phyloP scores from a whole-genome alignment of 1,140 invertebrate species.

The Trichonephila clavipes region DNA sequence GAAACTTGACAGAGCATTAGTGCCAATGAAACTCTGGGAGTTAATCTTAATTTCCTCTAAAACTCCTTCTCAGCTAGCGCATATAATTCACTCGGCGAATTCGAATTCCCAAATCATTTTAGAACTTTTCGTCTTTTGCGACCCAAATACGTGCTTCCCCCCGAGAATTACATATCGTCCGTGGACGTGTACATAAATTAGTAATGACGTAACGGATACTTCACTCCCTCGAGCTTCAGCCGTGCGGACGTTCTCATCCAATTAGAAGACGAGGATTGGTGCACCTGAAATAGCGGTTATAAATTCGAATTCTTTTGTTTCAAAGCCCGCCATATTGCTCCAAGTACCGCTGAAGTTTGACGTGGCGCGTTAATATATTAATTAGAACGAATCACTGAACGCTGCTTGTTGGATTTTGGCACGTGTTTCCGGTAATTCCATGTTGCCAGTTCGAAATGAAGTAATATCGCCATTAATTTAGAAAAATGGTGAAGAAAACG shows the following conservation, averaged over 20 bases:
- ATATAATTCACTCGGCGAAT: background rate
- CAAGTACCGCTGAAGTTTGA: background rate
- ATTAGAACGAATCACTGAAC: background rate
- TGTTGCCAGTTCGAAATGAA: background rate
- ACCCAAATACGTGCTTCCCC: background rate
- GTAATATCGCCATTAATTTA: background rate
- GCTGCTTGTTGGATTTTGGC: background rate
- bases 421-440: background rate
- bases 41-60: background rate
- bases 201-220: conserved; percentile 37
- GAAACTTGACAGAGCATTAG: background rate
- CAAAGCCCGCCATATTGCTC: conserved; percentile 2
- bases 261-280: conserved; percentile 16
- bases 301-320: conserved; percentile 37
- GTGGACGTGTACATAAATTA: conserved; percentile 27
- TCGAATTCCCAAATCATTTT: conserved; percentile 35
- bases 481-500: background rate
- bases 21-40: background rate
- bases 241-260: conserved; percentile 1
- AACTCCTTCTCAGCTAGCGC: background rate
- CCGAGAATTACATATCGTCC: background rate
- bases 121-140: conserved; percentile 15
- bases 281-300: conserved; percentile 27
- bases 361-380: conserved; percentile 14
- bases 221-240: conserved; percentile 13